Evolutionary conservation across 1,140 invertebrate species (phyloP), one percentile per base, ranked within the genome.

Genomic region (Cheumatopsyche charites): DNA sequence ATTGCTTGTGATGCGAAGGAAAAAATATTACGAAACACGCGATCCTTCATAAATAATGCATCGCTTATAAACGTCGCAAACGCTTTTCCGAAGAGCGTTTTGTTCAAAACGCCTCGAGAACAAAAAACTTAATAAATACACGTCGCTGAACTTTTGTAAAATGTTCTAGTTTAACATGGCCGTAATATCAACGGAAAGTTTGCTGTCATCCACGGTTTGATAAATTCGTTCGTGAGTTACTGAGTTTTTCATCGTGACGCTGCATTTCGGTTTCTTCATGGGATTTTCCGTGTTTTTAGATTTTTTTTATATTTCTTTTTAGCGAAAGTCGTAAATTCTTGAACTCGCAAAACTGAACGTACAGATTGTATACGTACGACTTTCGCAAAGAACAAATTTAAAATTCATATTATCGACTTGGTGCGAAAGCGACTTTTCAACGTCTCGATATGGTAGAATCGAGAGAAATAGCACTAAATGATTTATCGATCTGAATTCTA

Each of bases 111-210:
- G 29, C 29, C 29, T 9, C 29, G 9, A 36, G 29, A 58, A 58
- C 19, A 58, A 58, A 58, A 58, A 58, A 12, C 23, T 58, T 21
- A 25, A 58, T 58, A 58, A 23, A 26, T 26, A 26, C 23, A 25
- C 55, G 21, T 58, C 55, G 19, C 3, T 21, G 21, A 58, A 58
- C 55, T 58, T 58, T 58, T 17, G 23, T 21, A 58, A 58, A 58
- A 25, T 25, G 55, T 25, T 25, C 23, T 26, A 58, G 55, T 26
- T 58, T 12, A 25, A 58, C 55, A 58, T 58, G 11, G 55, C 21
- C 55, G 55, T 26, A 58, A 58, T 58, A 58, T 58, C 55, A 58
- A 58, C 55, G 55, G 55, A 58, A 58, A 58, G 55, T 58, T 58
- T 58, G 6, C 55, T 58, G 55, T 58, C 55, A 58, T 58, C 55